phyloP scores from a whole-genome alignment of 2,113 vertebrate genomes.

The Aptenodytes patagonicus region DNA sequence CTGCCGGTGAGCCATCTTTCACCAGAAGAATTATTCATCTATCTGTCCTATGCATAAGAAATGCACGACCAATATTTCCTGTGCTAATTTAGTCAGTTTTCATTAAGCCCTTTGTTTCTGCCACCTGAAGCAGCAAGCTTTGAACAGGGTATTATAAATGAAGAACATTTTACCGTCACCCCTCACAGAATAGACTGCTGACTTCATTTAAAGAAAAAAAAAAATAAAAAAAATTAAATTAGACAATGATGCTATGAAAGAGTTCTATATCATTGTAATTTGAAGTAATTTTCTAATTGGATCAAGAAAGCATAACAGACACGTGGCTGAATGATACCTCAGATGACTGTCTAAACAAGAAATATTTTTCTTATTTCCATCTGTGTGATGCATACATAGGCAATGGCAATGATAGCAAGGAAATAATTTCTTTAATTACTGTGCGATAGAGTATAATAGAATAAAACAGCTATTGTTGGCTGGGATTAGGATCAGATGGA shows the following conservation, averaged over 20 bases:
- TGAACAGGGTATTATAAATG: background rate
- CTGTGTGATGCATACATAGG: background rate
- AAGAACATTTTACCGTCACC: background rate
- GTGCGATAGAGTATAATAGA: conserved; percentile 4
- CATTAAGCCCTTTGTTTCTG: conserved; percentile 6
- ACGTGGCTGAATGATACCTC: background rate
- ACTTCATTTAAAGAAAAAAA: background rate
- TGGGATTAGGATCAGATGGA: conserved; percentile 51
- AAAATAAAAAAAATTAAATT: background rate
- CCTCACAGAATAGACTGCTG: background rate
- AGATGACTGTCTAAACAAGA: background rate
- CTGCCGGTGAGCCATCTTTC: background rate
- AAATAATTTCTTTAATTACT: conserved; percentile 25
- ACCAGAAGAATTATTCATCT: background rate
- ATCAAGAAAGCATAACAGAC: conserved; percentile 8
- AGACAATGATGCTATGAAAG: background rate
- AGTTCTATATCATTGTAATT: background rate
- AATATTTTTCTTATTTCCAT: background rate
- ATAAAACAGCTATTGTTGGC: conserved; percentile 46
- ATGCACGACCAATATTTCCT: background rate
- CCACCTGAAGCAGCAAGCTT: background rate
- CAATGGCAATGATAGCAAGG: background rate
- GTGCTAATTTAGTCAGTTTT: background rate
- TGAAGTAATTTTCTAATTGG: conserved; percentile 12
- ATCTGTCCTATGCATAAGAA: background rate